Evolutionary conservation across 2,797 vertebrate species (phyloP).

Genomic region (Rhadinocentrus ornatus): DNA sequence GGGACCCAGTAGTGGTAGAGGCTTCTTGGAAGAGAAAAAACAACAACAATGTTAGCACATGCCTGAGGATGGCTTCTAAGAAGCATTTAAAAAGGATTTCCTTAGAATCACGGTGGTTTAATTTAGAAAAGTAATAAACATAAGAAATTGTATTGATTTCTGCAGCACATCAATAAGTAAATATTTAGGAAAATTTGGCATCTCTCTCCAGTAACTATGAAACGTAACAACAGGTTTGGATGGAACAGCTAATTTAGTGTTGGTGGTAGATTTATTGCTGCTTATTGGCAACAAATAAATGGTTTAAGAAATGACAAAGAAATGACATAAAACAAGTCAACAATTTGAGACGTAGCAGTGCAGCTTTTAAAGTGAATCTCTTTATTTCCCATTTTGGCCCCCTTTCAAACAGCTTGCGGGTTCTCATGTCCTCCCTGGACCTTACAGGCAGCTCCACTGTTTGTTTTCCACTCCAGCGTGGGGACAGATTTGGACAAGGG

Average conservation of each 20-base stretch:
- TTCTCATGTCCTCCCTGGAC: slow-evolving; percentile 50
- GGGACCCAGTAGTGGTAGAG: not conserved
- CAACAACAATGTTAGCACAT: slow-evolving; percentile 28
- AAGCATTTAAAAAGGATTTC: slow-evolving; percentile 28
- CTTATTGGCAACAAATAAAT: slow-evolving; percentile 12
- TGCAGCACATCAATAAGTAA: not conserved
- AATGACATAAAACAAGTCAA: slow-evolving; percentile 19
- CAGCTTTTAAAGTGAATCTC: slow-evolving; percentile 28
- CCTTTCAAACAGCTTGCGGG: slow-evolving; percentile 42
- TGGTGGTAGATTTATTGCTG: slow-evolving; percentile 7
- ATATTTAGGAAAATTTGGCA: slow-evolving; percentile 17
- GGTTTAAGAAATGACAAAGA: slow-evolving; percentile 24
- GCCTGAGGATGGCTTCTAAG: slow-evolving; percentile 42
- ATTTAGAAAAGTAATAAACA: slow-evolving; percentile 39
- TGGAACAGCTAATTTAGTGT: slow-evolving; percentile 4
- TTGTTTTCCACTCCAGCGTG: slow-evolving; percentile 74
- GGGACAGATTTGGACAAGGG: slow-evolving; percentile 79
- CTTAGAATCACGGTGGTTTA: slow-evolving; percentile 28
- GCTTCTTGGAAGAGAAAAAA: slow-evolving; percentile 17
- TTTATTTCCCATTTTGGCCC: slow-evolving; percentile 42
- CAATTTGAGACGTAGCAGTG: slow-evolving; percentile 6
- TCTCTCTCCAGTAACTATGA: slow-evolving; percentile 5
- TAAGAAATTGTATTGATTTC: slow-evolving; percentile 1
- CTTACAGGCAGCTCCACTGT: slow-evolving; percentile 65
- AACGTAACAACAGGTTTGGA: slow-evolving; percentile 16